Evolutionary conservation across 2,888 invertebrate genomes (phyloP), one percentile per base, ranked within the genome.

Genomic region (Leptinotarsa rubiginosa): DNA sequence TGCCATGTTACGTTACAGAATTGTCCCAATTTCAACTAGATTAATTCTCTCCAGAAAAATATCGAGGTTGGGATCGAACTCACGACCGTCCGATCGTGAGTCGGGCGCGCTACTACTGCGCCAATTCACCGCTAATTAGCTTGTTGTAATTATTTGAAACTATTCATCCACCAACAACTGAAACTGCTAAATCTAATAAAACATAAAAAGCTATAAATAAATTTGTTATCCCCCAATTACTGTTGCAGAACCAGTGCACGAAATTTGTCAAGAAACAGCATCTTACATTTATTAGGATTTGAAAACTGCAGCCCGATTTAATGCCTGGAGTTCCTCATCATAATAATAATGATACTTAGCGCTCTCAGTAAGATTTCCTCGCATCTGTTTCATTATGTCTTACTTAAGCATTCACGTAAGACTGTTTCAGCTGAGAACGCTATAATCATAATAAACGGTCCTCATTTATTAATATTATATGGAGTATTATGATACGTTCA

Each of bases 391-490:
- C 69, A 70, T 73, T 76, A 81, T 75, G 75, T 79, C 79, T 81
- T 73, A 76, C 72, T 79, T 76, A 76, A 77, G 67, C 65, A 74
- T 64, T 74, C 75, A 76, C 77, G 77, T 76, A 78, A 72, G 80
- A 77, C 76, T 73, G 75, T 78, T 79, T 65, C 72, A 77, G 77
- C 75, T 76, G 78, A 74, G 77, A 80, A 83, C 79, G 75, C 75
- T 74, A 79, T 84, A 84, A 82, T 83, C 78, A 81, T 77, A 79
- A 78, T 82, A 81, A 82, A 83, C 82, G 82, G 79, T 82, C 75
- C 77, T 84, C 82, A 83, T 83, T 83, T 83, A 82, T 83, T 82
- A 81, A 68, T 80, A 81, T 81, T 83, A 82, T 83, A 82, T 83
- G 82, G 84, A 83, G 82, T 80, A 79, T 77, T 79, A 52, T 72